Evolutionary conservation across 2,888 invertebrate species (phyloP), one percentile per base, ranked within the genome.

Genomic region (Dryococelus australis): DNA sequence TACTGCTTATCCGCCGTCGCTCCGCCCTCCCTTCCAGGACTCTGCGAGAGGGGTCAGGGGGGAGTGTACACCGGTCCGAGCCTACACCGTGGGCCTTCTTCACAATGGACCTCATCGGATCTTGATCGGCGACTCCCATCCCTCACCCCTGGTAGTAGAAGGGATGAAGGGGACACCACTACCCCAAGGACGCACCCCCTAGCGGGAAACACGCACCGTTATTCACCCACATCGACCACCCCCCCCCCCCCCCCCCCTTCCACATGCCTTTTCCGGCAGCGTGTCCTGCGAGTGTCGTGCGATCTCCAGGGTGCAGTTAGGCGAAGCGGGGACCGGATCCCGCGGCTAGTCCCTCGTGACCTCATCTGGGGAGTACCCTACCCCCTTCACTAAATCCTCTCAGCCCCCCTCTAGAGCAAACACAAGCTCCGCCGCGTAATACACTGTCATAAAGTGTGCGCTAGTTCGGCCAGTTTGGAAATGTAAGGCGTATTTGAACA

Each of bases 81-180:
- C 47, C 47, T 6, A 10, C 47, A 10, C n/a, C n/a, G n/a, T 65
- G 20, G 3, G 24, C 65, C 24, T 65, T 65, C 65, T 65, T 65
- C 65, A 65, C 65, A 65, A 65, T 65, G 65, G 65, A 24, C 65
- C 65, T 65, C 65, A 65, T 65, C 20, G 65, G 65, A 65, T 65
- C 65, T 65, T 65, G 65, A 65, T 65, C 65, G 24, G 65, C 20
- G 3, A 65, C 20, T 24, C 24, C 65, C 51, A 51, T n/a, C n/a
- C 65, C 65, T 65, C 51, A 51, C 65, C n/a, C 65, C 65, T n/a
- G 24, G 65, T 8, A 20, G 4, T 6, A 51, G 12, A 6, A 65
- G n/a, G 65, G n/a, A 24, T n/a, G 65, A 20, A n/a, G 65, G 65
- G 65, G 65, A 20, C 20, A 47, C 47, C 65, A 65, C 65, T 3